A percentile compares a stretch with the other conserved stretches of the same genome.
Evolutionary conservation across 2,888 invertebrate species (phyloP).

Genomic region (Heliconius aoede): DNA sequence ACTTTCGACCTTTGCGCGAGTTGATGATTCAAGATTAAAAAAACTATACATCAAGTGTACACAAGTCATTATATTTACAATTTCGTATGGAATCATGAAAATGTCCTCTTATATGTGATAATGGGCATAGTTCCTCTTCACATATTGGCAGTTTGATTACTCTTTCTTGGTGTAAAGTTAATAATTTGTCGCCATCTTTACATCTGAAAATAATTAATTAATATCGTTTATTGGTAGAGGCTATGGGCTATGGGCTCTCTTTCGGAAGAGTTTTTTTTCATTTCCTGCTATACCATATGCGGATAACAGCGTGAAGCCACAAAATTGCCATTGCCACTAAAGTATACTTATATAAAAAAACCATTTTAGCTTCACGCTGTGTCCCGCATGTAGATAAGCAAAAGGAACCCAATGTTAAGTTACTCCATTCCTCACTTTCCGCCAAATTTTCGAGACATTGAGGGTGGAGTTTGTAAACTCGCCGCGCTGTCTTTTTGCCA

Average conservation of each 20-base stretch:
- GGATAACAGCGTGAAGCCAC: too few species aligned
- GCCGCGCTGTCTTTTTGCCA: not conserved
- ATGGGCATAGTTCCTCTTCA: slow-evolving; percentile 86
- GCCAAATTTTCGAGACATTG: not conserved
- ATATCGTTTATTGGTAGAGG: too few species aligned
- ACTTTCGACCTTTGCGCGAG: not conserved
- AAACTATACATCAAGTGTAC: slow-evolving; percentile 61
- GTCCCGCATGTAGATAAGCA: too few species aligned
- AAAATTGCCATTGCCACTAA: too few species aligned
- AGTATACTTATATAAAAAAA: too few species aligned
- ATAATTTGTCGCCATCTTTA: slow-evolving; percentile 78
- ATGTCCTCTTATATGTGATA: slow-evolving; percentile 81
- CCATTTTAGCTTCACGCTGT: too few species aligned
- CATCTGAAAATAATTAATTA: slow-evolving; percentile 74
- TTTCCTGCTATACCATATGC: too few species aligned
- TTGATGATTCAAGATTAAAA: not conserved
- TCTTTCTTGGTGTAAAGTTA: slow-evolving; percentile 90
- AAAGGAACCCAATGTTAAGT: not conserved
- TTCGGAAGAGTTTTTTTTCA: too few species aligned
- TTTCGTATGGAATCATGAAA: slow-evolving; percentile 85
- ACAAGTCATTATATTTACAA: slow-evolving; percentile 88
- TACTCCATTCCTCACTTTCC: not conserved
- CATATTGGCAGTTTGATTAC: slow-evolving; percentile 88
- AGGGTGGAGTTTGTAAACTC: not conserved
- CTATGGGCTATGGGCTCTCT: too few species aligned